Evolutionary conservation across 2,797 vertebrate genomes (phyloP).

Genomic region (Basileuterus tristriatus): DNA sequence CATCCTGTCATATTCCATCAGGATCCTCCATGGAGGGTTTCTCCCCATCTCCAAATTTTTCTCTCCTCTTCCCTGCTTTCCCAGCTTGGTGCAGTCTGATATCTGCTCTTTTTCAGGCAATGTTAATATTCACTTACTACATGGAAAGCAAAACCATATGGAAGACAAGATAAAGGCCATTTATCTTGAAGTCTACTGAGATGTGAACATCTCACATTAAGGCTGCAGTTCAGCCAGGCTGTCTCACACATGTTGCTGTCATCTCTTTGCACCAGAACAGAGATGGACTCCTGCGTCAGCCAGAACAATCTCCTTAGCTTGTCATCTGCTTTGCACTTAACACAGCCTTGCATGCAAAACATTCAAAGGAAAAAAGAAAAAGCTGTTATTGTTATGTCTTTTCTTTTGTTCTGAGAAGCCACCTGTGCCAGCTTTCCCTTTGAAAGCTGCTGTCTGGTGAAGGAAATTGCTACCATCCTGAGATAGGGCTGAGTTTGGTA

Average conservation of each 20-base stretch:
- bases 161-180: constrained; percentile 4
- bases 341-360: neutral
- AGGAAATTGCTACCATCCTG: neutral
- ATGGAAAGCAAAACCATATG: constrained; percentile 45
- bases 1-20: neutral
- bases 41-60: neutral
- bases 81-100: neutral
- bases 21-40: neutral
- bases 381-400: neutral
- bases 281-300: neutral
- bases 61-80: neutral
- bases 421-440: neutral
- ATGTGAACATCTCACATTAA: constrained; percentile 4
- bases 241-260: constrained; percentile 23
- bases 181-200: constrained; percentile 23
- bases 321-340: neutral
- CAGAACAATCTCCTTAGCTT: neutral
- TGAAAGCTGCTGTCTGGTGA: neutral
- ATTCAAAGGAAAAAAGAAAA: neutral
- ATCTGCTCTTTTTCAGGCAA: neutral
- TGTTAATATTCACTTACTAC: neutral
- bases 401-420: neutral
- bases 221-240: neutral
- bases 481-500: neutral
- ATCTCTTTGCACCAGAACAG: neutral